Evolutionary conservation across 37 sponge, comb jelly and placozoan species (phyloP), one percentile per base, ranked within the genome.

Genomic region (Geodia barretti): DNA sequence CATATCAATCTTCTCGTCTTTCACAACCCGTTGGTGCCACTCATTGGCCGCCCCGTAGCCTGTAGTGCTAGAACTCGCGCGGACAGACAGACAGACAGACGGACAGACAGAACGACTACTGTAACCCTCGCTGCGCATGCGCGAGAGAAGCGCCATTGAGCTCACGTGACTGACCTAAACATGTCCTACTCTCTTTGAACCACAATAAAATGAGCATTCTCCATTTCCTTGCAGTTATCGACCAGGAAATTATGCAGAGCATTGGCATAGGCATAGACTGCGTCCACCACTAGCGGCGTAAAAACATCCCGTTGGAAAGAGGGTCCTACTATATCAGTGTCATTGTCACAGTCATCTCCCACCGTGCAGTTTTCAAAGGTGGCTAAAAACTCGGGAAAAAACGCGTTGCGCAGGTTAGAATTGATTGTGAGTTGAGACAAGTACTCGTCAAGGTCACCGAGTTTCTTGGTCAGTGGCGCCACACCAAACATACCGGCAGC

Each of bases 261-360:
- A 72, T 78, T 38, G 9, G 96, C 98, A 73, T 64, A 72, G 2
- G 88, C 85, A 68, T 89, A 86, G 3, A 95, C 93, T 68, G 98
- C 95, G 79, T 97, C 98, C 23, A 95, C 84, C 24, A 87, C 91
- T 32, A 92, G 78, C 0, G 95, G 90, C 11, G 90, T 75, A 7
- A 85, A 81, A 21, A 67, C 78, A 28, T 84, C 88, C 39, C 92
- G 91, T 23, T 58, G 36, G 72, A 85, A 93, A 19, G 38, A 34
- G 28, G 72, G 25, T 5, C 32, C 4, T 1, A 68, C 54, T 25
- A 88, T 84, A 0, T 87, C 64, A 30, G 38, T 64, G 5, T 0
- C 21, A 1, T 11, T 64, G 3, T 20, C 2, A 4, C 30, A 34
- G 38, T 34, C 64, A 31, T 70, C 65, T 58, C 70, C 24, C 17